These are phyloP conservation scores for Neolamprologus longior DNA, from an alignment of 2,113 vertebrate species.

Conservation along the genomic window DNA sequence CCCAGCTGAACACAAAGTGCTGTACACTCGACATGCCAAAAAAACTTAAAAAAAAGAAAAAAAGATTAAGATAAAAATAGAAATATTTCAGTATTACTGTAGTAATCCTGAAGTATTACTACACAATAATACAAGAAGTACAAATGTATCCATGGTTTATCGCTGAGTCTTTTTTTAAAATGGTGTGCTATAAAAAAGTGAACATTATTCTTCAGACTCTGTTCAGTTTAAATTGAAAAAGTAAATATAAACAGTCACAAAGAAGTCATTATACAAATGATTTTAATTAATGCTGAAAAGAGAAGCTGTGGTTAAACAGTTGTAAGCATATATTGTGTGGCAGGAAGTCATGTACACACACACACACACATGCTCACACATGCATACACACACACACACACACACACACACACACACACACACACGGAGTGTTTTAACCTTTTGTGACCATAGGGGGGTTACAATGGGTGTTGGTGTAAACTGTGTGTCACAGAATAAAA, in stretches of 20 bases:
- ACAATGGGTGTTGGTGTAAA: no score
- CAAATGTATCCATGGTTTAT: rapidly evolving
- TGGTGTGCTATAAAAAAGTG: background rate
- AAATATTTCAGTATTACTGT: background rate
- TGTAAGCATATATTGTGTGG: no score
- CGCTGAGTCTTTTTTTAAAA: background rate
- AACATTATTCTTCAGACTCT: background rate
- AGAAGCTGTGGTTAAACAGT: background rate
- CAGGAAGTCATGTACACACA: no score
- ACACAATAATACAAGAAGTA: background rate
- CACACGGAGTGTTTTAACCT: no score
- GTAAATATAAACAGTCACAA: background rate
- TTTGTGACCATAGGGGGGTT: no score
- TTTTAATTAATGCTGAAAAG: rapidly evolving
- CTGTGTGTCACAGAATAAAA: no score
- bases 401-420: no score
- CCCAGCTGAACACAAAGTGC: background rate
- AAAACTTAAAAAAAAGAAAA: rapidly evolving
- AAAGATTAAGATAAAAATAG: background rate
- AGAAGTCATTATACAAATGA: background rate
- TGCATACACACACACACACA: no score
- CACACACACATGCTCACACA: no score
- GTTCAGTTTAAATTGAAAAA: background rate
- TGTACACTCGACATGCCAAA: rapidly evolving
- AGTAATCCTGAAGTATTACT: rapidly evolving